A percentile compares a stretch with the other conserved stretches of the same genome.
These are phyloP conservation scores for Heliconius hortense DNA, from an alignment of 2,888 invertebrate species.

Conservation along the genomic window DNA sequence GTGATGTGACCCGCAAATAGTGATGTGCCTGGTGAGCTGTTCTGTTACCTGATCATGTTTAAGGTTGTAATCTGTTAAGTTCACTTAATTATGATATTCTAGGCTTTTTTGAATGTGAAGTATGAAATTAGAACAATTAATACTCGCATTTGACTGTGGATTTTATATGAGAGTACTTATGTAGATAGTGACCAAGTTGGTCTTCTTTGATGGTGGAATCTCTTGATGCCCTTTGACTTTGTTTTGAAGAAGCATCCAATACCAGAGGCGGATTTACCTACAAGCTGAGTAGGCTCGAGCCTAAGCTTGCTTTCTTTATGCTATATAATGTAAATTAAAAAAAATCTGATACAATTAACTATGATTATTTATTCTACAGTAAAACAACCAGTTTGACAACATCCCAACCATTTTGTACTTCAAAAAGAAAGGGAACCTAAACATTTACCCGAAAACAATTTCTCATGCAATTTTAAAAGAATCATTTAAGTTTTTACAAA, in stretches of 20 bases:
- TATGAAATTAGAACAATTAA: conserved; percentile 15
- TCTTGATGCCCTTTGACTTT: conserved; percentile 39
- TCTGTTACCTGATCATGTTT: conserved; percentile 44
- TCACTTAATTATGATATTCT: conserved; percentile 36
- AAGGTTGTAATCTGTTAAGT: conserved; percentile 40
- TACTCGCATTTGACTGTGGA: conserved; percentile 20
- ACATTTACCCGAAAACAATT: too few species aligned
- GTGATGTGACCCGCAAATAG: conserved; percentile 24
- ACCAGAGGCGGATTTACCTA: not conserved
- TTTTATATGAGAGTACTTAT: conserved; percentile 33
- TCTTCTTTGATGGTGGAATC: conserved; percentile 50
- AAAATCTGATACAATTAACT: too few species aligned
- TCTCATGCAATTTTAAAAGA: too few species aligned
- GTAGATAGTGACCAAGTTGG: conserved; percentile 5
- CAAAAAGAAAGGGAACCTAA: too few species aligned
- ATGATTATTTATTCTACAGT: too few species aligned
- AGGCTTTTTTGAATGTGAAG: conserved; percentile 19
- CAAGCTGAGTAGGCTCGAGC: not conserved
- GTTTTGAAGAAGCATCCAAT: conserved; percentile 6
- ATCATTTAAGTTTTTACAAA: too few species aligned
- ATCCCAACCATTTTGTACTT: too few species aligned
- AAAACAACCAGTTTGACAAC: too few species aligned
- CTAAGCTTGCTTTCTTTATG: too few species aligned
- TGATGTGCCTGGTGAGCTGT: conserved; percentile 31
- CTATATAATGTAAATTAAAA: too few species aligned